These are phyloP conservation scores for Dasysyrphus tricinctus DNA, from an alignment of 2,888 invertebrate genomes.

Conservation along the genomic window DNA sequence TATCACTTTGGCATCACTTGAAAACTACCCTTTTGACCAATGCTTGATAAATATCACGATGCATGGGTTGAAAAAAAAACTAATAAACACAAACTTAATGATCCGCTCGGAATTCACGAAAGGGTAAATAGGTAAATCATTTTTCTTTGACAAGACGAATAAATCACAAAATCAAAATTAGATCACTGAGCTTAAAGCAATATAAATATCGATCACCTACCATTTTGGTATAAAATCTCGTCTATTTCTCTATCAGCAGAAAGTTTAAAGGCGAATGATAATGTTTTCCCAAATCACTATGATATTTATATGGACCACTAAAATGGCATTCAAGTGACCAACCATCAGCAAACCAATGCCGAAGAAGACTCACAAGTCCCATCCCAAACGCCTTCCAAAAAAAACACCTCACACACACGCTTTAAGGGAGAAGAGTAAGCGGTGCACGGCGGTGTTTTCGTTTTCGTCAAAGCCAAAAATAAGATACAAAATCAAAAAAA, in stretches of 20 bases:
- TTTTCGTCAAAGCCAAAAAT: constrained; percentile 43
- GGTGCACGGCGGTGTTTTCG: constrained; percentile 24
- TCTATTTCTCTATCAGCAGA: constrained; percentile 79
- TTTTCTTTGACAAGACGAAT: neutral
- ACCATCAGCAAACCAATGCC: constrained; percentile 60
- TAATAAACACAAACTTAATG: neutral
- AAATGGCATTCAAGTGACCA: constrained; percentile 61
- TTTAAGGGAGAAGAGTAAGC: constrained; percentile 43
- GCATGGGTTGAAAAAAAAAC: no score
- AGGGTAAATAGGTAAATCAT: neutral
- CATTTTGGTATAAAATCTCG: constrained; percentile 56
- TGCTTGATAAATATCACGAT: neutral
- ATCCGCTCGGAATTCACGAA: neutral
- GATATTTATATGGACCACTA: constrained; percentile 80
- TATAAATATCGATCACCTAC: constrained; percentile 63
- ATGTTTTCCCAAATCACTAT: constrained; percentile 81
- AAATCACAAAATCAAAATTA: neutral
- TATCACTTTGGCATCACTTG: neutral
- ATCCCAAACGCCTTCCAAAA: constrained; percentile 52
- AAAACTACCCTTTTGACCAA: neutral
- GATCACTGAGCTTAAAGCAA: constrained; percentile 30
- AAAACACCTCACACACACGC: constrained; percentile 35
- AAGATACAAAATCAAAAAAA: constrained; percentile 13
- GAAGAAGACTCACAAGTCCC: constrained; percentile 48
- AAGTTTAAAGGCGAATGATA: constrained; percentile 83